Evolutionary conservation across 2,113 vertebrate genomes (phyloP).

Genomic region (Rousettus leschenaultii): DNA sequence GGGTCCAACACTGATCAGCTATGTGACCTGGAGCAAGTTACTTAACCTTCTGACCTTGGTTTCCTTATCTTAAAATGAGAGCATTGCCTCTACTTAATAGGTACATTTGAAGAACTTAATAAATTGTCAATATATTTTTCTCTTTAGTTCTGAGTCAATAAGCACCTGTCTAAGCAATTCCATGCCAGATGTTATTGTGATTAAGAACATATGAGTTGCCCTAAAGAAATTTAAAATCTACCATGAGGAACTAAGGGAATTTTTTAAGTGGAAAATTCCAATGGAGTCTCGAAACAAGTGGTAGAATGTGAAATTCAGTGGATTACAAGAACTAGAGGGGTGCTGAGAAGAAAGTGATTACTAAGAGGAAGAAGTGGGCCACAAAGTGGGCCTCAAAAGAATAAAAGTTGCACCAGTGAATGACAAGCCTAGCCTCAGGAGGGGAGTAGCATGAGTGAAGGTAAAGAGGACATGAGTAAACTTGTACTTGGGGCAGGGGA

Average conservation of each 20-base stretch:
- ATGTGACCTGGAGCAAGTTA: neutral
- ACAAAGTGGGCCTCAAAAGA: neutral
- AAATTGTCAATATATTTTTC: neutral
- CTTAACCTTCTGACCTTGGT: neutral
- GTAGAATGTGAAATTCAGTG: neutral
- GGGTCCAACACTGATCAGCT: neutral
- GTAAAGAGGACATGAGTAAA: neutral
- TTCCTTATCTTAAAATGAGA: neutral
- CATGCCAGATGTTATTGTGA: neutral
- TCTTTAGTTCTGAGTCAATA: neutral
- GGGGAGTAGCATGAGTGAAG: neutral
- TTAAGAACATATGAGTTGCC: neutral
- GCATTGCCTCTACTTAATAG: neutral
- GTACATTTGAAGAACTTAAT: neutral
- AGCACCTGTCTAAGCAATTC: neutral
- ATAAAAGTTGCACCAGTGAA: neutral
- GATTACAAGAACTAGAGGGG: neutral
- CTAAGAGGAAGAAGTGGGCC: neutral
- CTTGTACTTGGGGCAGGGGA: neutral
- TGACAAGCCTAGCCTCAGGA: neutral
- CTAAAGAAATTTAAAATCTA: neutral
- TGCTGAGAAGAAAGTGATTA: neutral
- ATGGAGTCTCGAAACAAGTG: neutral
- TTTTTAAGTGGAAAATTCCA: neutral
- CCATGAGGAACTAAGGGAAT: neutral